Evolutionary conservation across 2,888 invertebrate genomes (phyloP).

Genomic region (Eupithecia inturbata): DNA sequence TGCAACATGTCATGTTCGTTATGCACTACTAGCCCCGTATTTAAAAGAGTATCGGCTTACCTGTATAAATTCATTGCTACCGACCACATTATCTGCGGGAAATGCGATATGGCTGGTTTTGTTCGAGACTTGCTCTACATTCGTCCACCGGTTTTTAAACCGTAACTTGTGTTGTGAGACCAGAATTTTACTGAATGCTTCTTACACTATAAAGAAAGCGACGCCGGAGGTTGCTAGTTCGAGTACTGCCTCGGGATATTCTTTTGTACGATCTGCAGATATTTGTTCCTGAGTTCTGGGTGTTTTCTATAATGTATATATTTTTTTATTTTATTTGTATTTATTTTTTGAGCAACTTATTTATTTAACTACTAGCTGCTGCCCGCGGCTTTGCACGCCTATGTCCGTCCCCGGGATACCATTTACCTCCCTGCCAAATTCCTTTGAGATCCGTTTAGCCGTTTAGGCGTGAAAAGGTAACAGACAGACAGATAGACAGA

Average conservation of each 20-base stretch:
- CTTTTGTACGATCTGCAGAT: not conserved
- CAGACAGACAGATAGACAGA: no score
- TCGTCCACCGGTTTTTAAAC: constrained; percentile 37
- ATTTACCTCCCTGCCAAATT: no score
- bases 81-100: constrained; percentile 47
- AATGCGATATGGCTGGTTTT: constrained; percentile 44
- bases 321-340: no score
- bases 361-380: no score
- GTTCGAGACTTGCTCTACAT: constrained; percentile 41
- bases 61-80: constrained; percentile 58
- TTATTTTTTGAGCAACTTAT: no score
- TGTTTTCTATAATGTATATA: no score
- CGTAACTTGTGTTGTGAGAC: constrained; percentile 20
- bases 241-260: not conserved
- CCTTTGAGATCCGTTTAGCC: no score
- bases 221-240: not conserved
- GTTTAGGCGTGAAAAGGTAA: no score
- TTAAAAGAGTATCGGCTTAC: constrained; percentile 62
- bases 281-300: not conserved
- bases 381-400: no score
- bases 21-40: constrained; percentile 69
- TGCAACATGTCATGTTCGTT: constrained; percentile 74
- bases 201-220: not conserved
- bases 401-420: no score
- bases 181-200: not conserved